Evolutionary conservation across 2,113 vertebrate genomes (phyloP).

Genomic region (Camelus bactrianus): DNA sequence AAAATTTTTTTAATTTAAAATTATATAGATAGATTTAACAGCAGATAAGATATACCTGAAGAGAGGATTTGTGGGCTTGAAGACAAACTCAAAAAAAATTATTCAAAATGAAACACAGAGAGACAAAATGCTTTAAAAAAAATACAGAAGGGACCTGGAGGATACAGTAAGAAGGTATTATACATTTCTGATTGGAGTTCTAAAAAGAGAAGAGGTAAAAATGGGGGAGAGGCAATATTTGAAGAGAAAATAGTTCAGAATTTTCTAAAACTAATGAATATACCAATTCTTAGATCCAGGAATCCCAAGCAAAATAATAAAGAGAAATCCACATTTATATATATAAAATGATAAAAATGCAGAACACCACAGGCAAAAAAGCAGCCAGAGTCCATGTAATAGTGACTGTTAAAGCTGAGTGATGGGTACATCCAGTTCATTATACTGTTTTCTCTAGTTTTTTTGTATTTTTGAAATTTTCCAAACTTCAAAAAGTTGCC

Average conservation of each 20-base stretch:
- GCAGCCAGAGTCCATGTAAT: neutral
- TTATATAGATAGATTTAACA: neutral
- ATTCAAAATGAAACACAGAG: conserved; percentile 5
- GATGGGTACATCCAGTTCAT: neutral
- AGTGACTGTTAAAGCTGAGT: neutral
- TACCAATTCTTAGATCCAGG: neutral
- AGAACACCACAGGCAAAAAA: neutral
- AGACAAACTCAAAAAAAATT: neutral
- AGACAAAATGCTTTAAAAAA: conserved; percentile 32
- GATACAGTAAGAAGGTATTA: neutral
- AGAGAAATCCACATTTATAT: conserved; percentile 1
- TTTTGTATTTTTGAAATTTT: neutral
- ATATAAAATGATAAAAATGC: neutral
- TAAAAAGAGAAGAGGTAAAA: neutral
- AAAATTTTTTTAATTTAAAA: too few relatives aligned
- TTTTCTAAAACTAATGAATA: conserved; percentile 1
- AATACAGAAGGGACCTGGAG: neutral
- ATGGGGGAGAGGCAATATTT: neutral
- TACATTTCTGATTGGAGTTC: neutral
- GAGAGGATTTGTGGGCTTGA: neutral
- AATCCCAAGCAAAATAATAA: conserved; percentile 16
- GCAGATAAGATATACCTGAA: neutral
- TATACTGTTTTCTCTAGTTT: conserved; percentile 10
- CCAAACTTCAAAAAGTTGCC: neutral
- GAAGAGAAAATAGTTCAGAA: neutral